These are phyloP conservation scores for Cryptocephalus moraei DNA, from an alignment of 2,888 invertebrate species.

Conservation along the genomic window DNA sequence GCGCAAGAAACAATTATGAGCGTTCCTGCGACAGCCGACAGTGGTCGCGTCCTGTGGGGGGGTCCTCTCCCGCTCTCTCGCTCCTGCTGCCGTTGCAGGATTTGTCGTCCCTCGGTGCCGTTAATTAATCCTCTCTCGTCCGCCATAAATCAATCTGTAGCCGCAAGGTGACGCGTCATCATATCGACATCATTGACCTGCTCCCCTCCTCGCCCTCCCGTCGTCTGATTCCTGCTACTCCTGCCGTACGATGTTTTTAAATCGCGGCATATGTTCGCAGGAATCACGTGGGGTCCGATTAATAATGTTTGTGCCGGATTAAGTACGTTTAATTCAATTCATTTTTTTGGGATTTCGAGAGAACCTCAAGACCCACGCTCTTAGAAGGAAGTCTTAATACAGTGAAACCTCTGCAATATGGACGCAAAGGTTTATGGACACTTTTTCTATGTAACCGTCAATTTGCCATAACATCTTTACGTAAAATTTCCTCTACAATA, in stretches of 20 bases:
- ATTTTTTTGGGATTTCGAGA: too few relatives aligned
- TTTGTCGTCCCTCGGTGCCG: conserved; percentile 29
- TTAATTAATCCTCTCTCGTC: conserved; percentile 32
- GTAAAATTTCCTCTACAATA: too few relatives aligned
- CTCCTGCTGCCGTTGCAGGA: conserved; percentile 22
- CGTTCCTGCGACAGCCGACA: conserved; percentile 28
- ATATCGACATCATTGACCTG: conserved; percentile 40
- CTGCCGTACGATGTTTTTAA: conserved; percentile 21
- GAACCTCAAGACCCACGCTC: too few relatives aligned
- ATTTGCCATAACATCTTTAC: too few relatives aligned
- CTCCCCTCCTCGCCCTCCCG: conserved; percentile 18
- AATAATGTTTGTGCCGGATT: conserved; percentile 1
- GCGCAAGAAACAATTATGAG: conserved; percentile 34
- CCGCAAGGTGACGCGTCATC: conserved; percentile 40
- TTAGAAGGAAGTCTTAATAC: too few relatives aligned
- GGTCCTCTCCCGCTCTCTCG: conserved; percentile 3
- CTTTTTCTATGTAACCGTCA: too few relatives aligned
- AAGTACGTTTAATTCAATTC: background rate
- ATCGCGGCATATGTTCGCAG: conserved; percentile 22
- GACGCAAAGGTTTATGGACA: too few relatives aligned
- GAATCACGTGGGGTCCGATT: conserved; percentile 8
- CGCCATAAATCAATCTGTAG: conserved; percentile 39
- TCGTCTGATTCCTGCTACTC: background rate
- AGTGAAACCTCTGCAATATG: too few relatives aligned
- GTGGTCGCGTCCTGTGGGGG: conserved; percentile 16